Base-by-base conservation (phyloP, 1,140 invertebrate genomes). In the Drosophila melanica region DNA sequence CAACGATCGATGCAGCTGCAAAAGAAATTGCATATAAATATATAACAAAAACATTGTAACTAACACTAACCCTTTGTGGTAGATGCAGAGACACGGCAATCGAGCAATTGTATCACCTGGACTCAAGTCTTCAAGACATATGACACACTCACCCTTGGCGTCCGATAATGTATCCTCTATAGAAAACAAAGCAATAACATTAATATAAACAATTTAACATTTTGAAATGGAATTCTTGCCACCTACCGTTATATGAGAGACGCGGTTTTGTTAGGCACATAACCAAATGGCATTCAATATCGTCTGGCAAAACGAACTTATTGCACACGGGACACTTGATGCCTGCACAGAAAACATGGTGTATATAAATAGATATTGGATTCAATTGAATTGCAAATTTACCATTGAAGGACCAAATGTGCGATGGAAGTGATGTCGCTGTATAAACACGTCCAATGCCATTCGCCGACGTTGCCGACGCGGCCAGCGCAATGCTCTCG, bases 221-320 rank as follows among this genome's bases (percentile, higher is more conserved):
- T 58, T 45, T 33, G 27, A 27, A 27, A 37, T 12, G 14, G 1
- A 3, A 50, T 1, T 16, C 20, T 30, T 14, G 2, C 0, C 20
- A 23, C 94, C 93, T 91, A 99, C 98, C 98, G 94, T 99, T 99
- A 93, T 99, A 99, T 92, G 96, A 98, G 90, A 99, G 97, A 92
- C 97, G 95, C 84, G 98, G 98, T 94, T 99, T 98, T 60, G 98
- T 99, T 93, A 99, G 96, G 94, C 98, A 99, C 96, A 99, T 98
- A 81, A 99, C 97, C 86, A 99, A 95, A 93, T 99, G 98, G 94
- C 97, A 98, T 94, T 99, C 98, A 90, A 99, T 97, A 93, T 99
- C 98, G 93, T 99, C 98, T 79, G 98, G 97, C 92, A 98, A 93
- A 80, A 99, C 97, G 93, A 97, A 97, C 94, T 99, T 99, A 93